These are phyloP conservation scores for Acanthornis magna DNA, from an alignment of 2,797 vertebrate genomes.

Conservation along the genomic window DNA sequence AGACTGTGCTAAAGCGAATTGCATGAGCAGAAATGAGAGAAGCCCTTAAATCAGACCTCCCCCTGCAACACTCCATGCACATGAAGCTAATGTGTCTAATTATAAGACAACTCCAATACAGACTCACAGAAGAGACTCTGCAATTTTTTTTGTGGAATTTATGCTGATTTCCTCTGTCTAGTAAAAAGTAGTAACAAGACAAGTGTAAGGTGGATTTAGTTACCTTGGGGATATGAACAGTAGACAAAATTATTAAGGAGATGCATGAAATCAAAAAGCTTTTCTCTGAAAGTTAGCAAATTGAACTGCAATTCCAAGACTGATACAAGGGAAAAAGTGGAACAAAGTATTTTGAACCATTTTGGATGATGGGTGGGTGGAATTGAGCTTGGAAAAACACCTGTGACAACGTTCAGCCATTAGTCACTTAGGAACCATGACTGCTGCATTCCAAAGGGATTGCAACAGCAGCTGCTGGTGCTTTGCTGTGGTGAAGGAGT, in stretches of 20 bases:
- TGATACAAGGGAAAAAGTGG: background rate
- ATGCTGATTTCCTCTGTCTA: background rate
- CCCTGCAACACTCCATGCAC: background rate
- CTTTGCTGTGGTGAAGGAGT: constrained; percentile 32
- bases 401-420: background rate
- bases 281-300: background rate
- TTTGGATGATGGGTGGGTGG: background rate
- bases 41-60: background rate
- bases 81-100: background rate
- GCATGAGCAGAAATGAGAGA: background rate
- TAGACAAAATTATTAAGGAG: background rate
- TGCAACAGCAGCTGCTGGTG: background rate
- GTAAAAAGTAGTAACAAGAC: background rate
- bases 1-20: background rate
- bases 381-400: constrained; percentile 21
- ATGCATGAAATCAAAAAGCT: background rate
- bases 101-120: background rate
- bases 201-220: background rate
- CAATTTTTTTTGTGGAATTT: background rate
- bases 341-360: background rate
- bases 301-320: background rate
- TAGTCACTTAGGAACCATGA: constrained; percentile 50
- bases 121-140: background rate
- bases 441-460: constrained; percentile 44
- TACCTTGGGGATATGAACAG: background rate